phyloP scores from a whole-genome alignment of 2,797 vertebrate genomes.

The Limosa lapponica region DNA sequence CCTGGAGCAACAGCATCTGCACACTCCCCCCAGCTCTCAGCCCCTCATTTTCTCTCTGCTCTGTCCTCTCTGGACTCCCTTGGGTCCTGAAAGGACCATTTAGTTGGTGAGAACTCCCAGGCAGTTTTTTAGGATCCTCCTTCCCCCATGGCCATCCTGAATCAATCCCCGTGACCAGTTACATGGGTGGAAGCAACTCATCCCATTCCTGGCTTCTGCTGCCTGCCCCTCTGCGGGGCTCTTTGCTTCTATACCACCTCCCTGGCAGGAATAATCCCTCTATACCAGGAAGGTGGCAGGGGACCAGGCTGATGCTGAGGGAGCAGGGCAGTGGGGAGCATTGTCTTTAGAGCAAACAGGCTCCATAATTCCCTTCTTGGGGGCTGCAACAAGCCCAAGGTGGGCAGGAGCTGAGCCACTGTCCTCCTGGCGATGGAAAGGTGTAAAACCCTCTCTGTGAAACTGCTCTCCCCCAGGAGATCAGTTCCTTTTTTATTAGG shows the following conservation, averaged over 20 bases:
- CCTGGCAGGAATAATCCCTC: background rate
- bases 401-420: background rate
- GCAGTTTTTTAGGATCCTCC: background rate
- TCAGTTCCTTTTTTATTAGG: background rate
- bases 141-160: background rate
- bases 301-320: background rate
- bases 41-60: rapidly evolving
- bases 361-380: background rate
- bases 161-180: rapidly evolving
- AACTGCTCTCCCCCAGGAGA: background rate
- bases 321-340: background rate
- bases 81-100: background rate
- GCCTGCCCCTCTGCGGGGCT: rapidly evolving
- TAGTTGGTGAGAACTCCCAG: background rate
- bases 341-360: background rate
- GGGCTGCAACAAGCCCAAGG: background rate
- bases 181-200: rapidly evolving
- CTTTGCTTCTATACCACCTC: background rate
- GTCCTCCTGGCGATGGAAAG: background rate
- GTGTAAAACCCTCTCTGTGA: background rate
- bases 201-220: background rate
- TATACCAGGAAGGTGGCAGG: background rate
- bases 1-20: rapidly evolving
- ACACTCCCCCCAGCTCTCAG: background rate
- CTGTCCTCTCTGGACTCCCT: background rate